Base-by-base conservation (phyloP, 2,113 vertebrate genomes). In the Numida meleagris region DNA sequence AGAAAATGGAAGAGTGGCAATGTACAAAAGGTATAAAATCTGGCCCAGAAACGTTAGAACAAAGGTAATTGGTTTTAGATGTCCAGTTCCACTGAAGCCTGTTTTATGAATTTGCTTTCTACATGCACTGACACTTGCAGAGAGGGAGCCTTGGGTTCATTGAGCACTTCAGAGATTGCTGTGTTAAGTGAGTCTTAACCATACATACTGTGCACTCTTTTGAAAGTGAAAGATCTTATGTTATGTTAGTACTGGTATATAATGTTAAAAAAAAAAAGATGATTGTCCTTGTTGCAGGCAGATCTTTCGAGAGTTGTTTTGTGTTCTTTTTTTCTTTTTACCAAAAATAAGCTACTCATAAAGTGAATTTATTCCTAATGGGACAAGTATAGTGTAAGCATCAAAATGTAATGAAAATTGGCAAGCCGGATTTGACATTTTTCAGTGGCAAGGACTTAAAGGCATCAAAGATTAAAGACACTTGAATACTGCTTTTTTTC, bases 401-500 rank as follows among this genome's bases (percentile, higher is more conserved):
- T 82, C 42, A 61, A 89, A 55, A 51, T 53, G 31, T 53, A 29
- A 62, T 78, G 12, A 66, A 66, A 76, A 80, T 45, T 14, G 71
- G 88, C 85, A 79, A 82, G 73, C 48, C 82, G 53, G 80, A 73
- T 71, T 70, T 78, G 89, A 95, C 51, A 82, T 87, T 61, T 53
- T 82, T 67, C 82, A 70, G 88, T 92, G 87, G 83, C 94, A 80
- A 77, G 46, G 31, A 95, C 19, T 62, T 94, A 84, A 96, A 97
- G 95, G 95, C 98, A 98, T 97, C 97, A 98, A 98, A 97, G 98
- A 97, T 95, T 92, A 92, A 95, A 96, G 96, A 97, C 93, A 93
- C 67, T 95, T 93, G 80, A 96, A 97, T 96, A 90, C n/a, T 88
- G 93, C 90, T 96, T 77, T 96, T 63, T 97, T 53, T 43, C 43